Evolutionary conservation across 2,113 vertebrate species (phyloP).

Genomic region (Coturnix japonica): DNA sequence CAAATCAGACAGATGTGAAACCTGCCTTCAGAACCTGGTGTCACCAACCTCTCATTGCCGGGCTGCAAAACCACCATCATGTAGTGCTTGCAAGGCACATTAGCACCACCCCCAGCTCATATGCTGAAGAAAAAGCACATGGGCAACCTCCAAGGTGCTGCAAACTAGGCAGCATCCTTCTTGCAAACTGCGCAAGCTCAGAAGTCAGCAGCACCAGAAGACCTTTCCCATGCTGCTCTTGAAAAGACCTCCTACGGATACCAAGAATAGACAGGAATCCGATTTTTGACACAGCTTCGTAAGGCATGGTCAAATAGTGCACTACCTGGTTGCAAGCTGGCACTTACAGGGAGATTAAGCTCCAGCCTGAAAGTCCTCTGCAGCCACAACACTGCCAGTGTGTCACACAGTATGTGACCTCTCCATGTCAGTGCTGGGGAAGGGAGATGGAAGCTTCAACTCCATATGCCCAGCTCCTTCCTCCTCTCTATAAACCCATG

Average conservation of each 20-base stretch:
- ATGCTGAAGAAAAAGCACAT: background rate
- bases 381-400: background rate
- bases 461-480: background rate
- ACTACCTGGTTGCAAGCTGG: background rate
- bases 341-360: background rate
- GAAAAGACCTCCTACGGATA: background rate
- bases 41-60: background rate
- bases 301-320: background rate
- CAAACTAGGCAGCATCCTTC: background rate
- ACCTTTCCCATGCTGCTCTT: background rate
- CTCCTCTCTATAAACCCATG: background rate
- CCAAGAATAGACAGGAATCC: background rate
- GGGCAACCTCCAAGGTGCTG: background rate
- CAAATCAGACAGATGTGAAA: background rate
- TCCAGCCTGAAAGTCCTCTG: background rate
- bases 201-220: background rate
- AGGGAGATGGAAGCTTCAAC: background rate
- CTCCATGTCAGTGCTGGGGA: background rate
- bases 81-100: background rate
- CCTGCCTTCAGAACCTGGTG: fast-evolving
- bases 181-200: fast-evolving
- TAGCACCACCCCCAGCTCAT: background rate
- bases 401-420: fast-evolving
- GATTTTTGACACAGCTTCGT: background rate
- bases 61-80: fast-evolving